Conservation (phyloP, 2,797 vertebrate species). For the Tangara arthus region DNA sequence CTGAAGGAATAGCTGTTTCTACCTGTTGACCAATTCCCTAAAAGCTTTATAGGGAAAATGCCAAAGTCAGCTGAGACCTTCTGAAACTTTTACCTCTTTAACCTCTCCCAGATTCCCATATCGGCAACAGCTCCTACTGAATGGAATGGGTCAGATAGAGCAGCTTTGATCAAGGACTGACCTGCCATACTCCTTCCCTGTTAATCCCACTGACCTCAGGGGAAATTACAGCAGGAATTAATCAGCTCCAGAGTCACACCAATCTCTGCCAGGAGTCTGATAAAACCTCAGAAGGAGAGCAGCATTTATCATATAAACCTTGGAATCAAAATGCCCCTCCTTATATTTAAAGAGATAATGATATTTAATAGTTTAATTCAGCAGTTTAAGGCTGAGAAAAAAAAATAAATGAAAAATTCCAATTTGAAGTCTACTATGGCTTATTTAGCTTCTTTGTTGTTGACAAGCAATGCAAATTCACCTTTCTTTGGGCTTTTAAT, state of each 20-base stretch:
- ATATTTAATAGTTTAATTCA: slow-evolving; percentile 4
- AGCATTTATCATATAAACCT: background rate
- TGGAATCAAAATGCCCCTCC: background rate
- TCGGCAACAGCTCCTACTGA: background rate
- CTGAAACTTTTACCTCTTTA: background rate
- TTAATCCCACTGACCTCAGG: background rate
- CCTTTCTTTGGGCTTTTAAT: background rate
- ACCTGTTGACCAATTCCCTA: background rate
- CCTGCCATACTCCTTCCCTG: background rate
- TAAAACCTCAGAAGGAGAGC: background rate
- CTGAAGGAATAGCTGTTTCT: background rate
- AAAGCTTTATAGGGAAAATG: background rate
- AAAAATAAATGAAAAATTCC: slow-evolving; percentile 1
- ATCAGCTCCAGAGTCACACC: background rate
- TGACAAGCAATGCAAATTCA: background rate
- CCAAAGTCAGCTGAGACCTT: background rate
- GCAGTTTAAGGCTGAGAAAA: background rate
- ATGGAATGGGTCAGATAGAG: background rate
- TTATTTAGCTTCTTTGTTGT: background rate
- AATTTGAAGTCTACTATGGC: background rate
- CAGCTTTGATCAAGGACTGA: background rate
- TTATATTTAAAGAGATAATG: background rate
- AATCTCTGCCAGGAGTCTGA: background rate
- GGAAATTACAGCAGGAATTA: background rate
- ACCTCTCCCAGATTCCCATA: background rate